Conservation (phyloP, 1,140 invertebrate genomes). For the Micrasema longulum region DNA sequence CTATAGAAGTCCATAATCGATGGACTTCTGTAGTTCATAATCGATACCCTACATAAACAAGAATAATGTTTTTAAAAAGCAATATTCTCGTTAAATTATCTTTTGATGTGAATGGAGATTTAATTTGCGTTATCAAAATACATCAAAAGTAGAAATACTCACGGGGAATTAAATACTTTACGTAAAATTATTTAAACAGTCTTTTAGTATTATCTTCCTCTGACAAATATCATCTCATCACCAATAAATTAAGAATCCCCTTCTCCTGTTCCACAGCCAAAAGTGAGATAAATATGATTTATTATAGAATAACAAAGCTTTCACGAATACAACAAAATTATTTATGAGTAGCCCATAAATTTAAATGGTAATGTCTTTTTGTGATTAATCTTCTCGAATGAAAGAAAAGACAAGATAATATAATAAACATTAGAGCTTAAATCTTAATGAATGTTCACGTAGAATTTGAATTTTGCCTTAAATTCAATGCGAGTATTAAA, state of each 20-base stretch:
- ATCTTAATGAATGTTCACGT: constrained; percentile 32
- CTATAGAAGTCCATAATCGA: too few relatives aligned
- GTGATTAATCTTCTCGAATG: constrained; percentile 26
- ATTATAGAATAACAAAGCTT: constrained; percentile 42
- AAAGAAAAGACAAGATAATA: constrained; percentile 32
- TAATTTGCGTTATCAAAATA: too few relatives aligned
- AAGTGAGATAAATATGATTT: constrained; percentile 42
- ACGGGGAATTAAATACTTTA: too few relatives aligned
- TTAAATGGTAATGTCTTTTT: constrained; percentile 33
- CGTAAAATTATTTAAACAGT: constrained; percentile 16
- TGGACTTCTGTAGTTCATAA: too few relatives aligned
- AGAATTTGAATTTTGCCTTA: constrained; percentile 2
- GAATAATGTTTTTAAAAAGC: too few relatives aligned
- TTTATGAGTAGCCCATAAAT: constrained; percentile 33
- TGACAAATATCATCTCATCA: constrained; percentile 24
- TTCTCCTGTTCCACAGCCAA: constrained; percentile 11
- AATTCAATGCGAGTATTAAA: constrained; percentile 2
- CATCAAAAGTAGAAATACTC: too few relatives aligned
- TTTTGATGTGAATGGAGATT: too few relatives aligned
- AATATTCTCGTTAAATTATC: too few relatives aligned
- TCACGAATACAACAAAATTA: constrained; percentile 34
- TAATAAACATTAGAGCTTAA: constrained; percentile 28
- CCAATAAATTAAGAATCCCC: constrained; percentile 30
- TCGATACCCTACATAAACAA: too few relatives aligned
- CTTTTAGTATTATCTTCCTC: constrained; percentile 19